A percentile compares a stretch with the other conserved stretches of the same genome.
Evolutionary conservation across 1,140 invertebrate species (phyloP).

Genomic region (Orchesella cincta): DNA sequence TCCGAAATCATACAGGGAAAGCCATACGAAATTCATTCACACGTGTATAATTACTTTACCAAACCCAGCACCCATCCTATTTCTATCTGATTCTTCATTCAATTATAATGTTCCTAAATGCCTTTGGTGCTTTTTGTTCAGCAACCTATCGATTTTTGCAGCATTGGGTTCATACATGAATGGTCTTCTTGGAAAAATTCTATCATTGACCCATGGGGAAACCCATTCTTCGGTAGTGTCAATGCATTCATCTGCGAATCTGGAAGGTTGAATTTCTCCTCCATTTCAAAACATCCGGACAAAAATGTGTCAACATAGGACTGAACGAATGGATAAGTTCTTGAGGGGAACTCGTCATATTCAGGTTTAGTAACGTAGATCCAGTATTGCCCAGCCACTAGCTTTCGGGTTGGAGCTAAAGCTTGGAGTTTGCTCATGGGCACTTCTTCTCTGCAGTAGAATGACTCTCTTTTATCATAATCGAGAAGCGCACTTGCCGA

Average conservation of each 20-base stretch:
- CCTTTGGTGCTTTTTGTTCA: not conserved
- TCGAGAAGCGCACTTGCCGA: not conserved
- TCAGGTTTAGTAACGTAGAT: slow-evolving; percentile 37
- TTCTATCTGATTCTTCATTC: too few relatives aligned
- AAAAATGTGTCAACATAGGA: slow-evolving; percentile 39
- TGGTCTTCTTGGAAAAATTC: slow-evolving; percentile 40
- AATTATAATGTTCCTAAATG: slow-evolving; percentile 31
- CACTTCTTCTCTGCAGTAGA: slow-evolving; percentile 38
- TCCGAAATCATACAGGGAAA: too few relatives aligned
- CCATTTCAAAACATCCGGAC: slow-evolving; percentile 40
- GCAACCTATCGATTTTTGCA: slow-evolving; percentile 25
- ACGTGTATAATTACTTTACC: too few relatives aligned
- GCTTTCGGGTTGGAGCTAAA: not conserved
- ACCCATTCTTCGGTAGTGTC: slow-evolving; percentile 33
- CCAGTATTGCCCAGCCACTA: slow-evolving; percentile 37
- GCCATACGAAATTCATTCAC: too few relatives aligned
- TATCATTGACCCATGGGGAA: slow-evolving; percentile 32
- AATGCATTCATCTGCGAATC: slow-evolving; percentile 35
- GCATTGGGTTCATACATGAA: slow-evolving; percentile 35
- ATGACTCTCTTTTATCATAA: slow-evolving; percentile 32
- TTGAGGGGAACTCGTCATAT: not conserved
- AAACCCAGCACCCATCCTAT: too few relatives aligned
- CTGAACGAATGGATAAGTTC: slow-evolving; percentile 33
- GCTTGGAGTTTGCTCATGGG: not conserved
- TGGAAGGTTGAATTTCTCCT: slow-evolving; percentile 30